These are phyloP conservation scores for Poicephalus gulielmi DNA, from an alignment of 2,113 vertebrate species.

Conservation along the genomic window DNA sequence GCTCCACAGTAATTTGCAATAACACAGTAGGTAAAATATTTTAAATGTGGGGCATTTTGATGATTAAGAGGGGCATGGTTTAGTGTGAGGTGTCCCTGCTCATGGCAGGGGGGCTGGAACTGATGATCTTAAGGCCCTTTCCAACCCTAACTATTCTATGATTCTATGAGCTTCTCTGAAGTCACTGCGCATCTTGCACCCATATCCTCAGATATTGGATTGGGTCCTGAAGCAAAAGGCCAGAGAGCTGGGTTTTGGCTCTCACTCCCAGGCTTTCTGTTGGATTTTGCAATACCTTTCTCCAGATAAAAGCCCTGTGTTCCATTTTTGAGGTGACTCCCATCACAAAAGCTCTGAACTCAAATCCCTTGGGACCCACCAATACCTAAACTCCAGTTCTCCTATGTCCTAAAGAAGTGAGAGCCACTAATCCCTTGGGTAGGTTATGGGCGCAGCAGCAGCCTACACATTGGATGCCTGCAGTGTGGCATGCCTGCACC, in stretches of 20 bases:
- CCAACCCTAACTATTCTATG: no score
- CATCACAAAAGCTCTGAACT: background rate
- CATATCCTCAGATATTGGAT: background rate
- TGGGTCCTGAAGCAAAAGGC: background rate
- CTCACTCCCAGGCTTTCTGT: background rate
- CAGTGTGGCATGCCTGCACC: background rate
- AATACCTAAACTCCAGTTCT: background rate
- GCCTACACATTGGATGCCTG: accelerated
- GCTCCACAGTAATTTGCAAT: background rate
- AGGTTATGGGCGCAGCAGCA: background rate
- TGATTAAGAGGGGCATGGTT: background rate
- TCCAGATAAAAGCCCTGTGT: background rate
- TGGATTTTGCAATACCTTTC: background rate
- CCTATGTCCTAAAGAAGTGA: background rate
- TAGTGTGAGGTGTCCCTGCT: no score
- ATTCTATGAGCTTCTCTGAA: background rate
- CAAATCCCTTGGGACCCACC: background rate
- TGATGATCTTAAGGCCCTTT: no score
- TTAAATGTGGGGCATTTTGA: background rate
- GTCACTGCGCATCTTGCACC: background rate
- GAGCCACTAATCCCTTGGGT: accelerated
- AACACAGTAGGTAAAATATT: background rate
- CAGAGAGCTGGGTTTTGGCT: background rate
- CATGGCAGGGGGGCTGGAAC: no score
- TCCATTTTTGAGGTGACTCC: background rate